A percentile compares a stretch with the other conserved stretches of the same genome.
Evolutionary conservation across 2,797 vertebrate genomes (phyloP).

Genomic region (Scolopax bukidnonensis): DNA sequence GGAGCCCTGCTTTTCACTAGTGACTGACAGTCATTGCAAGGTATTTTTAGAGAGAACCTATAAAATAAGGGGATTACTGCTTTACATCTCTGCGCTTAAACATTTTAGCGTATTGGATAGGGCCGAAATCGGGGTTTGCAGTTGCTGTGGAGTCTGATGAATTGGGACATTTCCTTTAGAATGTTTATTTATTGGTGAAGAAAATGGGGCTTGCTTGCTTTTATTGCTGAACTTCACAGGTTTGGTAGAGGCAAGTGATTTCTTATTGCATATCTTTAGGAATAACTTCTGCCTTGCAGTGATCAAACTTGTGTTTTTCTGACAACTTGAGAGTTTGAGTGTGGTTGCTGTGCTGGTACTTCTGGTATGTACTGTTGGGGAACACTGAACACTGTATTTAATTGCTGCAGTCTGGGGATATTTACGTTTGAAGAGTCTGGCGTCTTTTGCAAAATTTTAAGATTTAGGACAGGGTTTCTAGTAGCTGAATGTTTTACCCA

Average conservation of each 20-base stretch:
- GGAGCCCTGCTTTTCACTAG: background rate
- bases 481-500: background rate
- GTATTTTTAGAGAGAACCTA: background rate
- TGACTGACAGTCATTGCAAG: background rate
- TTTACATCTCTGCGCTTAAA: background rate
- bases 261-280: background rate
- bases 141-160: background rate
- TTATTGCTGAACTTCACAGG: background rate
- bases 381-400: background rate
- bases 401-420: background rate
- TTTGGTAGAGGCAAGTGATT: background rate
- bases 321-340: background rate
- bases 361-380: background rate
- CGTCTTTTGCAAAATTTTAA: background rate
- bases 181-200: background rate
- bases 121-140: background rate
- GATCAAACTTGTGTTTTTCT: background rate
- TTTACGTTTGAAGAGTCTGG: background rate
- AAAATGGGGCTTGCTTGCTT: background rate
- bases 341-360: background rate
- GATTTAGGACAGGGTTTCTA: background rate
- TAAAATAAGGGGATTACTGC: background rate
- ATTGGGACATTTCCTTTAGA: background rate
- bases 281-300: background rate
- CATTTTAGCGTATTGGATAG: background rate